These are phyloP conservation scores for Syrphus vitripennis DNA, from an alignment of 2,888 invertebrate species.

Conservation along the genomic window DNA sequence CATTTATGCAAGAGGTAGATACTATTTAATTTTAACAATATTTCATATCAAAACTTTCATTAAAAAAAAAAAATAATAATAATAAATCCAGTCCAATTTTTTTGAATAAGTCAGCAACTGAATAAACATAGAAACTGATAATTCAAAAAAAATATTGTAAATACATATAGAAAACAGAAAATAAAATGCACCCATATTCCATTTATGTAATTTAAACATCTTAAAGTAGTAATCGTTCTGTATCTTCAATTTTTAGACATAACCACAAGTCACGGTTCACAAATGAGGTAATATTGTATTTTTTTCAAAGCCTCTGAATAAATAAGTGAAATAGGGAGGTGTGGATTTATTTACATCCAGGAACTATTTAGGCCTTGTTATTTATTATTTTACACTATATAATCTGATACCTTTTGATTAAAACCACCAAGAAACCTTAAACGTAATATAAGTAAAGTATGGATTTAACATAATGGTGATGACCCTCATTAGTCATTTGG, in stretches of 20 bases:
- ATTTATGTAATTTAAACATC: too few relatives aligned
- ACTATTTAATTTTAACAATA: too few relatives aligned
- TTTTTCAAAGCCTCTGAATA: not conserved
- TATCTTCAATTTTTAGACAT: not conserved
- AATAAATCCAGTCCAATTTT: too few relatives aligned
- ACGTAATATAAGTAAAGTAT: conserved; percentile 7
- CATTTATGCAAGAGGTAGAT: too few relatives aligned
- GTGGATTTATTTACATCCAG: not conserved
- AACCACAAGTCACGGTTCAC: not conserved
- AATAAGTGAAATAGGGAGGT: not conserved
- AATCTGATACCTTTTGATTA: not conserved
- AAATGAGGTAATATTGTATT: not conserved
- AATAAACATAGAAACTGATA: too few relatives aligned
- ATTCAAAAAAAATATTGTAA: too few relatives aligned
- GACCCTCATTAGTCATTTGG: not conserved
- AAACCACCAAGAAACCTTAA: not conserved
- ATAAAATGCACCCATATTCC: too few relatives aligned
- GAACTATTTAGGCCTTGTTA: not conserved
- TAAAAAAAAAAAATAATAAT: too few relatives aligned
- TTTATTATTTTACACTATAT: not conserved
- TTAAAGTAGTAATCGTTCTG: too few relatives aligned
- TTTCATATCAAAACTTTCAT: too few relatives aligned
- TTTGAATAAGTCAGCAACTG: too few relatives aligned
- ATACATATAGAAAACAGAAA: too few relatives aligned
- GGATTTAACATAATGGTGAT: not conserved